A percentile compares a stretch with the other conserved stretches of the same genome.
Evolutionary conservation across 1,140 invertebrate species (phyloP).

Genomic region (Calephelis virginiensis): DNA sequence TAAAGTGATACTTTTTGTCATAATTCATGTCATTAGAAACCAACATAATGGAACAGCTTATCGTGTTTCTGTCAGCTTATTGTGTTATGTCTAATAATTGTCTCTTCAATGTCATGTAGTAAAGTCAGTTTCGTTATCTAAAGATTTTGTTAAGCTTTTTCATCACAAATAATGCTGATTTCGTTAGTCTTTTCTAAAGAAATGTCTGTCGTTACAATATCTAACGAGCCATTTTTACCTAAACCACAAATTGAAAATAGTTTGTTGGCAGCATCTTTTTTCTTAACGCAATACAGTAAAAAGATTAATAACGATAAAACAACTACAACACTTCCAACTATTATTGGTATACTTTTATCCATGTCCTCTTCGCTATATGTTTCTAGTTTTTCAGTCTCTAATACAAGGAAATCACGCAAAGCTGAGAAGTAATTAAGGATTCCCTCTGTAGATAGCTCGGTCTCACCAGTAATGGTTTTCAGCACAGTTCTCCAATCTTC

Average conservation of each 20-base stretch:
- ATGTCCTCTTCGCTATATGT: conserved; percentile 45
- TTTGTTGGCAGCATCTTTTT: conserved; percentile 45
- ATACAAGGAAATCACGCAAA: conserved; percentile 55
- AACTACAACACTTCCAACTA: conserved; percentile 57
- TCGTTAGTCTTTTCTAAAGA: conserved; percentile 52
- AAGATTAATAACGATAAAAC: conserved; percentile 55
- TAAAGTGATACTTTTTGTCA: too few relatives aligned
- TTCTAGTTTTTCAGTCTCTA: conserved; percentile 54
- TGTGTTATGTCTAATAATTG: too few relatives aligned
- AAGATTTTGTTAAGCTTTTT: conserved; percentile 48
- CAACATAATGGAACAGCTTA: too few relatives aligned
- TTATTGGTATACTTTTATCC: conserved; percentile 57
- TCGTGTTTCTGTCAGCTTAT: too few relatives aligned
- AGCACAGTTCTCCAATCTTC: conserved; percentile 82
- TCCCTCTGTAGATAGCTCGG: conserved; percentile 73
- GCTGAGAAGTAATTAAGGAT: conserved; percentile 73
- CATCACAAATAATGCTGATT: conserved; percentile 51
- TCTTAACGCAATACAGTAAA: conserved; percentile 61
- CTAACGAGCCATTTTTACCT: conserved; percentile 69
- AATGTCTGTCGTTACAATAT: conserved; percentile 61
- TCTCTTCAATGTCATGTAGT: too few relatives aligned
- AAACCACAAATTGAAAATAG: conserved; percentile 56
- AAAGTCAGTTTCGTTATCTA: too few relatives aligned
- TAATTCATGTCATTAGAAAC: too few relatives aligned
- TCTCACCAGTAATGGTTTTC: conserved; percentile 79